Conservation (phyloP, 2,888 invertebrate species). For the Laspeyria flexula region DNA sequence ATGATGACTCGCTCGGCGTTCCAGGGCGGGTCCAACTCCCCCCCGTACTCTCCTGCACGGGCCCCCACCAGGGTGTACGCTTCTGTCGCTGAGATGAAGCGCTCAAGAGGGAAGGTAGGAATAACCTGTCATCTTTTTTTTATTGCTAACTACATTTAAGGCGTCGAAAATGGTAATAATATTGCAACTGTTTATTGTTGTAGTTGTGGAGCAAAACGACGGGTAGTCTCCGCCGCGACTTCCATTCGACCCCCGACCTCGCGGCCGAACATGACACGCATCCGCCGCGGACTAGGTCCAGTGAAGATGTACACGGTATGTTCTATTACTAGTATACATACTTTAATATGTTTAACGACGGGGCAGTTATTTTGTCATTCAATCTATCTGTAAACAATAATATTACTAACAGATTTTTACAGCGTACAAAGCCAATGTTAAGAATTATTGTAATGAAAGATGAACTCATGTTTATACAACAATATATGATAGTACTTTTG, state of each 20-base stretch:
- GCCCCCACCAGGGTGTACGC: constrained; percentile 92
- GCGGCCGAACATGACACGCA: constrained; percentile 74
- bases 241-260: constrained; percentile 96
- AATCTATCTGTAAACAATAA: too few relatives aligned
- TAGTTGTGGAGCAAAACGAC: constrained; percentile 80
- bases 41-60: constrained; percentile 89
- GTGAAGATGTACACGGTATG: constrained; percentile 77
- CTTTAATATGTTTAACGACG: too few relatives aligned
- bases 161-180: too few relatives aligned
- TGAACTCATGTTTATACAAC: too few relatives aligned
- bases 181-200: background rate
- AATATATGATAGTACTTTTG: too few relatives aligned
- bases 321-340: background rate
- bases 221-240: constrained; percentile 90
- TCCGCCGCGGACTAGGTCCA: constrained; percentile 72
- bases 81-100: constrained; percentile 98
- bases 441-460: too few relatives aligned
- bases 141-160: too few relatives aligned
- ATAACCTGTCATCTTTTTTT: too few relatives aligned
- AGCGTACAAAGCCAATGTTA: too few relatives aligned
- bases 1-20: constrained; percentile 93
- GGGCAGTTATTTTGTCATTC: too few relatives aligned
- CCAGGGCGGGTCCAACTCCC: constrained; percentile 86
- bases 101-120: constrained; percentile 90
- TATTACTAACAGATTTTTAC: too few relatives aligned